Conservation (phyloP, 2,113 vertebrate genomes). For the Psephotus haematonotus region DNA sequence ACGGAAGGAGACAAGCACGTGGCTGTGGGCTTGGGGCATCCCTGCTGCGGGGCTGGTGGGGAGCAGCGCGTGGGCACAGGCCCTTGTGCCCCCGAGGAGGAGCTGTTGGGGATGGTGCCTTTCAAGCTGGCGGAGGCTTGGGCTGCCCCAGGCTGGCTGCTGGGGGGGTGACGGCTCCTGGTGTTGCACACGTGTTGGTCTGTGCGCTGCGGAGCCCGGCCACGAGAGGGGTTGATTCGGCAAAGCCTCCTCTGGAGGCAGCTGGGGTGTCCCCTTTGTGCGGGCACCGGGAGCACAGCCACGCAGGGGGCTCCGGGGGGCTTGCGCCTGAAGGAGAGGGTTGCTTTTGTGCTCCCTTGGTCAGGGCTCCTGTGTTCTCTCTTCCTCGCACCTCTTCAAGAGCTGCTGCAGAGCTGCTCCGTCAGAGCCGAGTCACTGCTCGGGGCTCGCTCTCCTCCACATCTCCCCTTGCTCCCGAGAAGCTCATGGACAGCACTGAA, state of each 20-base stretch:
- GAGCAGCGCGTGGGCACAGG: rapidly evolving
- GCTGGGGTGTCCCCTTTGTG: neutral
- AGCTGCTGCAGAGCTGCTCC: rapidly evolving
- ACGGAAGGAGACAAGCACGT: rapidly evolving
- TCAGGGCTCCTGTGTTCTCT: neutral
- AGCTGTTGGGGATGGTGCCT: neutral
- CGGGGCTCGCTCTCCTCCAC: neutral
- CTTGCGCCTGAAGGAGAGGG: neutral
- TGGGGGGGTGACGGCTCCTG: rapidly evolving
- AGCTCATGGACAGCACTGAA: rapidly evolving
- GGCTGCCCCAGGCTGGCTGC: neutral
- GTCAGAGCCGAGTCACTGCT: neutral
- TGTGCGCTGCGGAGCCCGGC: neutral
- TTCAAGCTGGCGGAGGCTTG: neutral
- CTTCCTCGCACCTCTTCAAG: rapidly evolving
- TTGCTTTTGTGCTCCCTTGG: neutral
- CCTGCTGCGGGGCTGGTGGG: neutral
- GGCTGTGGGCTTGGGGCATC: neutral
- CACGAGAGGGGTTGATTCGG: neutral
- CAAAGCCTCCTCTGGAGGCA: neutral
- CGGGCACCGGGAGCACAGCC: neutral
- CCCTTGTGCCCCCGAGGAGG: rapidly evolving
- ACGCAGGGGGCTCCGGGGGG: rapidly evolving
- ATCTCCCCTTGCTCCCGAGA: neutral
- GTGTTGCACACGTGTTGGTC: neutral